A percentile compares a stretch with the other conserved stretches of the same genome.
Conservation (phyloP, 1,140 invertebrate species). For the Scaptomyza graminum region DNA sequence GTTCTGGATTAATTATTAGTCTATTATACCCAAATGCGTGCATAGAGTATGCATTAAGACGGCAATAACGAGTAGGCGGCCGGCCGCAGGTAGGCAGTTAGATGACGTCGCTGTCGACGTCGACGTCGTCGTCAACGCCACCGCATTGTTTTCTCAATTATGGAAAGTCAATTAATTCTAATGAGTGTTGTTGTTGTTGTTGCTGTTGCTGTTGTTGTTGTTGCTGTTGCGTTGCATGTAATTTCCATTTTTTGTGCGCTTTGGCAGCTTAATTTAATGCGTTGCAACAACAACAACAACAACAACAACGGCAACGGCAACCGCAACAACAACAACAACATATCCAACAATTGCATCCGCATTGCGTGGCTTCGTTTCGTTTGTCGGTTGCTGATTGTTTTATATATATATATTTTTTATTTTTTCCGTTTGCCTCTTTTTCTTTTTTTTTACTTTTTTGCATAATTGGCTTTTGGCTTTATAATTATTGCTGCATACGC, state of each 20-base stretch:
- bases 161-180: conserved; percentile 84
- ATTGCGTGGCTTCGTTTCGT: conserved; percentile 68
- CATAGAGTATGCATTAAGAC: background rate
- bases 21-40: background rate
- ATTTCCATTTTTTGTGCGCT: conserved; percentile 80
- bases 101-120: conserved; percentile 36
- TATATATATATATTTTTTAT: conserved; percentile 16
- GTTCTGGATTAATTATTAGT: too few species aligned
- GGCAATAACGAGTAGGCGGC: conserved; percentile 22
- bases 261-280: conserved; percentile 83
- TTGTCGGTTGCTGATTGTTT: conserved; percentile 29
- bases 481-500: conserved; percentile 79
- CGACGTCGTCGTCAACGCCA: conserved; percentile 67
- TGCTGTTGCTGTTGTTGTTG: conserved; percentile 31
- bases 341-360: conserved; percentile 74
- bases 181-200: conserved; percentile 62
- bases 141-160: conserved; percentile 83
- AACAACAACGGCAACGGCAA: conserved; percentile 36
- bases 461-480: conserved; percentile 78
- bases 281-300: conserved; percentile 65
- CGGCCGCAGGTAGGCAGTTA: conserved; percentile 45
- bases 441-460: conserved; percentile 47
- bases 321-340: conserved; percentile 28
- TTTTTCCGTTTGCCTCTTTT: conserved; percentile 33
- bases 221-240: conserved; percentile 57